Conservation (phyloP, 2,888 invertebrate species). For the Anagyrus pseudococci region DNA sequence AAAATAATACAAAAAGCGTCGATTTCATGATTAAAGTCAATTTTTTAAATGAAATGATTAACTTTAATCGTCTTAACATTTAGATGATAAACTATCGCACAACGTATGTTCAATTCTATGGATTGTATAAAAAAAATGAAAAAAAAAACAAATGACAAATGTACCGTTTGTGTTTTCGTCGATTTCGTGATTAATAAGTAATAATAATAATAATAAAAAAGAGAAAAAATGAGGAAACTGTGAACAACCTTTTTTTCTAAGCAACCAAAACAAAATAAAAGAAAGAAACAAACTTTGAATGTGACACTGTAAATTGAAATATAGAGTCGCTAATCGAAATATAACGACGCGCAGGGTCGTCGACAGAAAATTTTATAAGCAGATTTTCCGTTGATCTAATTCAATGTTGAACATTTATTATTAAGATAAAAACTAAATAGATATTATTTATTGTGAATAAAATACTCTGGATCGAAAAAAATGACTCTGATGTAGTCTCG, state of each 20-base stretch:
- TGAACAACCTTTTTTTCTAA: slow-evolving; percentile 14
- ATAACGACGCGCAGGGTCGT: slow-evolving; percentile 6
- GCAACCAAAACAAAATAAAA: slow-evolving; percentile 3
- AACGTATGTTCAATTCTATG: slow-evolving; percentile 14
- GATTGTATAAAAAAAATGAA: slow-evolving; percentile 15
- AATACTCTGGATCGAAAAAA: slow-evolving; percentile 29
- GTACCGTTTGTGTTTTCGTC: slow-evolving; percentile 12
- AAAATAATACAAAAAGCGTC: slow-evolving; percentile 13
- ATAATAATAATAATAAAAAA: no score
- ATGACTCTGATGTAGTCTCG: no score
- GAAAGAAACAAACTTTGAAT: slow-evolving; percentile 9
- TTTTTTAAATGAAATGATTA: slow-evolving; percentile 18
- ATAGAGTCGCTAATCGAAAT: slow-evolving; percentile 3
- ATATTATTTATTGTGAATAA: slow-evolving; percentile 32
- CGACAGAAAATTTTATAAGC: slow-evolving; percentile 22
- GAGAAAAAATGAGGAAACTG: no score
- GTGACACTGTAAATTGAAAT: slow-evolving; percentile 25
- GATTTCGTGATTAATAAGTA: slow-evolving; percentile 18
- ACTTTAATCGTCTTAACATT: slow-evolving; percentile 19
- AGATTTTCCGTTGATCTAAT: slow-evolving; percentile 19
- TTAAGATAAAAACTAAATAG: slow-evolving; percentile 10
- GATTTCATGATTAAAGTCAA: slow-evolving; percentile 20
- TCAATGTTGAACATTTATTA: slow-evolving; percentile 30
- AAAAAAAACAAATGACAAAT: slow-evolving; percentile 4
- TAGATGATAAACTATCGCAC: neutral